phyloP scores from a whole-genome alignment of 2,797 vertebrate genomes.

The Melanotaenia maccullochi region DNA sequence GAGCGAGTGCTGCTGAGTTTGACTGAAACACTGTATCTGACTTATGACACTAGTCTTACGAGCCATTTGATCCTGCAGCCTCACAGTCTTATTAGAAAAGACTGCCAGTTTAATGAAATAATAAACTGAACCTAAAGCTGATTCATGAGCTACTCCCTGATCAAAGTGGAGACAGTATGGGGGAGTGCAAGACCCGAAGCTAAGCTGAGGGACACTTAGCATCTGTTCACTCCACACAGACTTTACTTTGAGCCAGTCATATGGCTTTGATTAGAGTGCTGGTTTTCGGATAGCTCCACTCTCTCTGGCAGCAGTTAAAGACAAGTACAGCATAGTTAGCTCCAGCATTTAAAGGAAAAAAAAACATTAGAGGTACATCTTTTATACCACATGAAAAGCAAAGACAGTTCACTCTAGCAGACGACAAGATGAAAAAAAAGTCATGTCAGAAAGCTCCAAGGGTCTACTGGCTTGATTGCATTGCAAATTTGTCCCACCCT shows the following conservation, averaged over 20 bases:
- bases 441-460: conserved; percentile 50
- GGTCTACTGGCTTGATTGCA: conserved; percentile 63
- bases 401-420: conserved; percentile 21
- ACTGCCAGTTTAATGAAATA: conserved; percentile 59
- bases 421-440: conserved; percentile 47
- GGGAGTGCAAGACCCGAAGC: conserved; percentile 50
- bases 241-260: conserved; percentile 80
- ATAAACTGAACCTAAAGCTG: conserved; percentile 69
- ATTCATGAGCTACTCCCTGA: conserved; percentile 69
- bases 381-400: conserved; percentile 49
- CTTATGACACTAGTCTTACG: conserved; percentile 46
- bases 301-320: conserved; percentile 69
- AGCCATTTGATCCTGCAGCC: conserved; percentile 58
- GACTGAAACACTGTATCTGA: conserved; percentile 35
- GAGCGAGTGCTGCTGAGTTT: conserved; percentile 28
- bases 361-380: conserved; percentile 51
- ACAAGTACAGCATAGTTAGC: conserved; percentile 78
- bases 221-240: conserved; percentile 76
- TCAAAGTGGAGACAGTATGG: conserved; percentile 60
- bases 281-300: conserved; percentile 69
- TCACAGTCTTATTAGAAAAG: conserved; percentile 56
- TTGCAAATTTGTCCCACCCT: conserved; percentile 63
- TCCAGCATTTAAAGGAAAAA: conserved; percentile 36
- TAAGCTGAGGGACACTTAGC: conserved; percentile 74
- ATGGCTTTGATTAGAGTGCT: conserved; percentile 82